Percentiles rank a stretch among this genome's conserved stretches.
These are phyloP conservation scores for Scaptomyza caliginosa DNA, from an alignment of 2,888 invertebrate species.

Conservation along the genomic window DNA sequence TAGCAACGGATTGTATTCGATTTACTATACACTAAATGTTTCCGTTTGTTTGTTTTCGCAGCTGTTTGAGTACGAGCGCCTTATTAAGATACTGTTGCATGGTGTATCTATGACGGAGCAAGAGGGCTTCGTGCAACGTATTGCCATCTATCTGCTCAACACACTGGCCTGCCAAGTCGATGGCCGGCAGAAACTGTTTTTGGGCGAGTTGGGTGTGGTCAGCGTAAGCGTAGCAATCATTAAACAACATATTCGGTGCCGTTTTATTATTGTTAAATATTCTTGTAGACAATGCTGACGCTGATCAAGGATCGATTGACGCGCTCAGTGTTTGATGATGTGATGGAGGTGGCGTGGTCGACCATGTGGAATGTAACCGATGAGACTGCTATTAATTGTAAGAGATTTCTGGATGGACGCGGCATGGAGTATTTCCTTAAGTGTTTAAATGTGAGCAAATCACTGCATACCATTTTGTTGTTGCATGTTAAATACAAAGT, in stretches of 20 bases:
- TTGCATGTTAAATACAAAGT: neutral
- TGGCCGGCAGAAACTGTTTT: conserved; percentile 94
- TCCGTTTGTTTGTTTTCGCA: conserved; percentile 83
- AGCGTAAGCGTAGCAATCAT: conserved; percentile 85
- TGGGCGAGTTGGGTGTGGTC: conserved; percentile 95
- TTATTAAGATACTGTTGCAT: conserved; percentile 92
- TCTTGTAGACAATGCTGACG: conserved; percentile 91
- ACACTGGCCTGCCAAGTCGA: conserved; percentile 98
- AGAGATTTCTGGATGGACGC: conserved; percentile 92
- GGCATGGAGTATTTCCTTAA: conserved; percentile 96
- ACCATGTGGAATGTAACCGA: conserved; percentile 99
- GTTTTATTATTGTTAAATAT: conserved; percentile 32
- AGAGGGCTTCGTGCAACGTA: conserved; percentile 96
- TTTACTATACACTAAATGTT: neutral
- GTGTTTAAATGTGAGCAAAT: conserved; percentile 90
- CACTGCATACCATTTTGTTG: neutral
- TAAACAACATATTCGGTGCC: neutral
- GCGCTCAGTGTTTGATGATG: conserved; percentile 94
- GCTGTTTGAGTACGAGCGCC: conserved; percentile 95
- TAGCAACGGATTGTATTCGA: no score
- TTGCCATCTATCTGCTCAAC: conserved; percentile 97
- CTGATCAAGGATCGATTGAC: conserved; percentile 93
- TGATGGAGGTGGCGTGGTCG: conserved; percentile 98
- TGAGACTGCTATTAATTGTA: conserved; percentile 97
- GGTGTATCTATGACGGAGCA: conserved; percentile 92